Base-by-base conservation (phyloP, 2,797 vertebrate species). In the Odontamblyopus lacepedii region DNA sequence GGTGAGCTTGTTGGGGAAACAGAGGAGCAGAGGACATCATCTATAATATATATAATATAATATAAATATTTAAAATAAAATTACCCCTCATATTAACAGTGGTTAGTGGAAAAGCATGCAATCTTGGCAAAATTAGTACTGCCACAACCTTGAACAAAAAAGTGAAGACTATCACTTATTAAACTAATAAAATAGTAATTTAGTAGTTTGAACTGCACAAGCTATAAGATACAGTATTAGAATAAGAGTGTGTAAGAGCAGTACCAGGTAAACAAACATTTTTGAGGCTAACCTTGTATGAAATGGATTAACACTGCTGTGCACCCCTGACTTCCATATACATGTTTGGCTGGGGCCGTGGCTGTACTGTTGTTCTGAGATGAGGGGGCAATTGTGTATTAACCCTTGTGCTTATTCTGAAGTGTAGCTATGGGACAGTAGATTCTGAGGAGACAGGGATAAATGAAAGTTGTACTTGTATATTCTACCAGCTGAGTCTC, bases 401-500 rank as follows among this genome's bases (percentile, higher is more conserved):
- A 81, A 35, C 27, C 64, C 30, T 59, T 83, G 85, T 83, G 61
- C 85, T 86, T 85, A 29, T 78, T 71, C 48, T 71, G 38, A 75
- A 65, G 61, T 69, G 50, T 27, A 50, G 63, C 63, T 69, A 72
- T 61, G 7, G 5, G 57, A 80, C 76, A 57, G 65, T 75, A 60
- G 74, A 69, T 81, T 72, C 80, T 75, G 72, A 78, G 80, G 83
- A 69, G 71, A 83, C 26, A 67, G 83, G 86, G 89, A 89, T 89
- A 89, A 92, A 91, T 91, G 86, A 91, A 81, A 76, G 73, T 84
- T 85, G 89, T 85, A 89, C 86, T 89, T 74, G 70, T 85, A 82
- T 88, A 81, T 88, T 89, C 64, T 82, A 83, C 71, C 88, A 86
- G 74, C 74, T 89, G 88, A 88, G 82, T 93, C 93, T 93, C 82